Percentiles rank a stretch among this genome's conserved stretches.
phyloP scores from a whole-genome alignment of 2,113 vertebrate genomes.

The Rutilus rutilus region DNA sequence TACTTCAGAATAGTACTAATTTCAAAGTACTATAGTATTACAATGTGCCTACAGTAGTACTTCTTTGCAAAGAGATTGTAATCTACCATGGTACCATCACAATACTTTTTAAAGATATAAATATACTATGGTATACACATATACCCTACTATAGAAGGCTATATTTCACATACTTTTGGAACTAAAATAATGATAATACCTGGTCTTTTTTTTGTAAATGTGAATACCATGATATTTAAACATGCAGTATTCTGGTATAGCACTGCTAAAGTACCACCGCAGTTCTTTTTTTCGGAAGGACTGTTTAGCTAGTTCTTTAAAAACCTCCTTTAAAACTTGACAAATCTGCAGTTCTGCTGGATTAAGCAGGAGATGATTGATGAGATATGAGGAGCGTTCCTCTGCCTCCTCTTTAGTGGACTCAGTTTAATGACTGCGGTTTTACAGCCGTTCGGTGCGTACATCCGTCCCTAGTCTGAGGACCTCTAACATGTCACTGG shows the following conservation, averaged over 20 bases:
- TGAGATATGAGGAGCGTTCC: neutral
- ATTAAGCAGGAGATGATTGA: constrained; percentile 14
- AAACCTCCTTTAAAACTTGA: neutral
- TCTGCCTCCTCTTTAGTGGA: neutral
- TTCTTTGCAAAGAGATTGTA: neutral
- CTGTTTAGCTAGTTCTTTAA: neutral
- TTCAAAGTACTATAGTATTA: neutral
- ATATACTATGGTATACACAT: too few relatives aligned
- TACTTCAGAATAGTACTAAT: neutral
- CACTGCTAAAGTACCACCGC: neutral
- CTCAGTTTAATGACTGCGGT: constrained; percentile 4
- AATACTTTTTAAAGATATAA: too few relatives aligned
- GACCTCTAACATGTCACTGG: constrained; percentile 24
- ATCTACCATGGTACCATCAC: neutral
- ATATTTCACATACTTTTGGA: neutral
- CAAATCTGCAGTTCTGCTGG: neutral
- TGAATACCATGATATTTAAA: too few relatives aligned
- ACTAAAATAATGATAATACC: neutral
- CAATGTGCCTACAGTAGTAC: neutral
- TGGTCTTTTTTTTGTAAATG: too few relatives aligned
- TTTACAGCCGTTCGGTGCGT: neutral
- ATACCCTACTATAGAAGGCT: too few relatives aligned
- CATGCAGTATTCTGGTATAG: too few relatives aligned
- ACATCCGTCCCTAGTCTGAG: constrained; percentile 34
- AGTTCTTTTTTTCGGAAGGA: neutral